Percentiles rank a stretch among this genome's conserved stretches.
Evolutionary conservation across 2,888 invertebrate genomes (phyloP).

Genomic region (Lithosia quadra): DNA sequence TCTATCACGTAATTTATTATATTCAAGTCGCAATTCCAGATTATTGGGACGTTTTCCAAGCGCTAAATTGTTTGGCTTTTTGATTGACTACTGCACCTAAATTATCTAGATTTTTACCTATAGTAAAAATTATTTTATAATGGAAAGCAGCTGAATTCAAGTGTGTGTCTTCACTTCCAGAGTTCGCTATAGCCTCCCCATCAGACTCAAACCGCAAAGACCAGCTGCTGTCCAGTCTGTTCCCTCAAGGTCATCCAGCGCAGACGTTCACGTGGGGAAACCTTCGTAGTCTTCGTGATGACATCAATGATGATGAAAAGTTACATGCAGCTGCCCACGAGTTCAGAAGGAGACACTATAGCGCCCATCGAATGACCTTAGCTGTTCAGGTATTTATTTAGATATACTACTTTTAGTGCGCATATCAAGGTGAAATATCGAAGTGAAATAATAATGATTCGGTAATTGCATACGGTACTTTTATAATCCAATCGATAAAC

Average conservation of each 20-base stretch:
- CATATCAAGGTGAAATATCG: neutral
- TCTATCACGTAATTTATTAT: too few species aligned
- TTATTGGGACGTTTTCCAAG: too few species aligned
- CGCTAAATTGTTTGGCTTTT: too few species aligned
- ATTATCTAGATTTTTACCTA: too few species aligned
- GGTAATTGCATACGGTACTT: neutral
- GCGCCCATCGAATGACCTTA: slow-evolving; percentile 95
- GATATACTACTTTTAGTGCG: neutral
- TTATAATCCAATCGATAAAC: neutral
- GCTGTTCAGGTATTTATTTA: slow-evolving; percentile 89
- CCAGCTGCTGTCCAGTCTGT: slow-evolving; percentile 91
- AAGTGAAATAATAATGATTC: neutral
- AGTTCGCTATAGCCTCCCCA: slow-evolving; percentile 93
- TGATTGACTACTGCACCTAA: too few species aligned
- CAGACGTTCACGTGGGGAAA: slow-evolving; percentile 95
- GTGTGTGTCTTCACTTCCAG: slow-evolving; percentile 69
- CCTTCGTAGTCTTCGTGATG: slow-evolving; percentile 90
- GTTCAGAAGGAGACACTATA: slow-evolving; percentile 93
- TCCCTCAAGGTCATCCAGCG: slow-evolving; percentile 90
- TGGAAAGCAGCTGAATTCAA: too few species aligned
- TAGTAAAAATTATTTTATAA: too few species aligned
- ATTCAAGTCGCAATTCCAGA: too few species aligned
- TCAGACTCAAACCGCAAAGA: slow-evolving; percentile 92
- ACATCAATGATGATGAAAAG: slow-evolving; percentile 88
- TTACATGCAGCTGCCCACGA: slow-evolving; percentile 91